Percentiles rank a stretch among this genome's conserved stretches.
Conservation (phyloP, 1,140 invertebrate genomes). For the Pseudomyrmex cubaensis region DNA sequence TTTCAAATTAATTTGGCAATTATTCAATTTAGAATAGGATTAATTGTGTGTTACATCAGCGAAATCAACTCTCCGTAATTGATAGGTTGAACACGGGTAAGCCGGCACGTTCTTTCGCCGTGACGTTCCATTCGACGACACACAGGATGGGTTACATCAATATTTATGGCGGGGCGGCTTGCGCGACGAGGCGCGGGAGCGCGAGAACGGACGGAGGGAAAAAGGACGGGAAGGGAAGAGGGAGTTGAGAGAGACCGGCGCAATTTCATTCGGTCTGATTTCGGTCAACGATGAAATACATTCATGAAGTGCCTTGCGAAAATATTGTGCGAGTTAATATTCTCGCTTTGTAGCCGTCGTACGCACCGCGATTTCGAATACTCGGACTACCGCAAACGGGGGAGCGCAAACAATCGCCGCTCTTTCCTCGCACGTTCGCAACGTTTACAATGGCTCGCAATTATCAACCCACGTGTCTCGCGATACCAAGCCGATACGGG, state of each 20-base stretch:
- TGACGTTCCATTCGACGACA: slow-evolving; percentile 51
- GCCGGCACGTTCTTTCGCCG: slow-evolving; percentile 21
- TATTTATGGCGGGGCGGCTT: slow-evolving; percentile 64
- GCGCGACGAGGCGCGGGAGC: slow-evolving; percentile 20
- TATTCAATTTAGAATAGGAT: slow-evolving; percentile 10
- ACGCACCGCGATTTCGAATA: slow-evolving; percentile 40
- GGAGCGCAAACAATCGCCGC: slow-evolving; percentile 29
- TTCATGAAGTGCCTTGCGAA: slow-evolving; percentile 50
- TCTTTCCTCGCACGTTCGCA: slow-evolving; percentile 38
- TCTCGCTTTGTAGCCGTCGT: background rate
- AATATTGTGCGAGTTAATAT: slow-evolving; percentile 44
- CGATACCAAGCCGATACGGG: slow-evolving; percentile 23
- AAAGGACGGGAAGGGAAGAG: background rate
- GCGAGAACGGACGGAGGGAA: background rate
- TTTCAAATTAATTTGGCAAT: background rate
- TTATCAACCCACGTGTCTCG: slow-evolving; percentile 45
- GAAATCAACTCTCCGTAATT: background rate
- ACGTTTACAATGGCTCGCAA: slow-evolving; percentile 52
- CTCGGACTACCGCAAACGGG: background rate
- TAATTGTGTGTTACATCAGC: background rate
- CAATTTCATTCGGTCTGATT: slow-evolving; percentile 54
- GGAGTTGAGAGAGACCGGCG: background rate
- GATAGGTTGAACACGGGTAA: slow-evolving; percentile 13
- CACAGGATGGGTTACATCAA: slow-evolving; percentile 58
- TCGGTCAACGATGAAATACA: slow-evolving; percentile 46